A percentile compares a stretch with the other conserved stretches of the same genome.
phyloP scores from a whole-genome alignment of 1,140 invertebrate genomes.

The Trachymyrmex septentrionalis region DNA sequence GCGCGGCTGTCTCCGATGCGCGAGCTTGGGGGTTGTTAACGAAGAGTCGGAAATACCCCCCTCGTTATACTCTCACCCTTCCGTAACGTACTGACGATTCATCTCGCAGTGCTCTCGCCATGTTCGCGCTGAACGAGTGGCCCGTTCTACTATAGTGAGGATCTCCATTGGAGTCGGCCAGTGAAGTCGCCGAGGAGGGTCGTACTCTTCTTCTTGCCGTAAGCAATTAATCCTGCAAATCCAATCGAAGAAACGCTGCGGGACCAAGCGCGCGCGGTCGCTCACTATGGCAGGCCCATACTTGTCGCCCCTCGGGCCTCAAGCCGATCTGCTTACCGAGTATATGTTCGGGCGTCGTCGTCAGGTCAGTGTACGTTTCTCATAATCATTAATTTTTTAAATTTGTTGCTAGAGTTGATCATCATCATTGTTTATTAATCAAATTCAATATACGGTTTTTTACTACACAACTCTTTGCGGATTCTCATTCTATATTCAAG shows the following conservation, averaged over 20 bases:
- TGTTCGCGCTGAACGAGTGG: slow-evolving; percentile 47
- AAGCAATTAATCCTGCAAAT: background rate
- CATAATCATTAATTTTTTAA: slow-evolving; percentile 33
- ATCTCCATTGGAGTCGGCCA: background rate
- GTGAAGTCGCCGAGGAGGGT: slow-evolving; percentile 1
- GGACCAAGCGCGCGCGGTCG: slow-evolving; percentile 21
- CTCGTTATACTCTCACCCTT: slow-evolving; percentile 19
- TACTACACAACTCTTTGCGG: background rate
- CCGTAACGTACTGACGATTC: slow-evolving; percentile 58
- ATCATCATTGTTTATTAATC: background rate
- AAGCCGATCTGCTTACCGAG: slow-evolving; percentile 94
- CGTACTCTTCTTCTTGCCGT: slow-evolving; percentile 36
- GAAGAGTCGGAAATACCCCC: slow-evolving; percentile 36
- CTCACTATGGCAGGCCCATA: slow-evolving; percentile 92
- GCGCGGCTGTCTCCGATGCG: slow-evolving; percentile 52
- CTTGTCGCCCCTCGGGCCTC: slow-evolving; percentile 91
- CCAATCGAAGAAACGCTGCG: slow-evolving; percentile 9
- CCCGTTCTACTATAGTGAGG: slow-evolving; percentile 28
- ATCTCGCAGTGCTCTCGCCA: slow-evolving; percentile 63
- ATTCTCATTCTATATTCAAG: background rate
- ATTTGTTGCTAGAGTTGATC: background rate
- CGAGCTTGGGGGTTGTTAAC: slow-evolving; percentile 43
- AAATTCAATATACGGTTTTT: background rate
- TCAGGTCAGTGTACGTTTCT: slow-evolving; percentile 89
- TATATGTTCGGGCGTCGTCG: slow-evolving; percentile 96